Evolutionary conservation across 2,797 vertebrate species (phyloP).

Genomic region (Megaceryle alcyon): DNA sequence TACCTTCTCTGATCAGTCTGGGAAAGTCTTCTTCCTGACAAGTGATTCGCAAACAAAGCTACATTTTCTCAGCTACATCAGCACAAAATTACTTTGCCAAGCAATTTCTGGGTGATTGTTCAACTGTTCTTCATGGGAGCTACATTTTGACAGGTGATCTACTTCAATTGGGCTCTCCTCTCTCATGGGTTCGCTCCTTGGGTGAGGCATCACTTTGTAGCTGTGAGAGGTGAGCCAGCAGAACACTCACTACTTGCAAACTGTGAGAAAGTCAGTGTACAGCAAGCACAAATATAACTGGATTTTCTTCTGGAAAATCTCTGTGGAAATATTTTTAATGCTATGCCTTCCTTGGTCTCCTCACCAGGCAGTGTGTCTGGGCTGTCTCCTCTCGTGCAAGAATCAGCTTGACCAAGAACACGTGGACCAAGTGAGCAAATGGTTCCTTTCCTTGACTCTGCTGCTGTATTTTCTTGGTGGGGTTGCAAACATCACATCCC

Average conservation of each 20-base stretch:
- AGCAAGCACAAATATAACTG: background rate
- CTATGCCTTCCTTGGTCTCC: background rate
- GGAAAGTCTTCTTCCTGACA: conserved; percentile 8
- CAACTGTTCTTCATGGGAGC: background rate
- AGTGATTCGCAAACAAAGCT: conserved; percentile 10
- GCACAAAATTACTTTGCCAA: conserved; percentile 43
- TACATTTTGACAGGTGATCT: background rate
- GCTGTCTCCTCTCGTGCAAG: background rate
- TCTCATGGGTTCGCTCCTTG: background rate
- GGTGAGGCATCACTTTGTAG: background rate
- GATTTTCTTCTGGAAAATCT: background rate
- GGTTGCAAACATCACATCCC: background rate
- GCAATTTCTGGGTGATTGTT: conserved; percentile 4
- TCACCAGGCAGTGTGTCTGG: background rate
- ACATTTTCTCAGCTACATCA: conserved; percentile 33
- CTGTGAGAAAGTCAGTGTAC: background rate
- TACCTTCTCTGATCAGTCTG: background rate
- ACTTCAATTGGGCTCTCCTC: background rate
- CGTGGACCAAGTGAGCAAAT: background rate
- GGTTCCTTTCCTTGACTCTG: background rate
- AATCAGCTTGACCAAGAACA: background rate
- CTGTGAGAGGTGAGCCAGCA: background rate
- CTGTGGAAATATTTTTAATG: background rate
- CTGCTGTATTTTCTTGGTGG: background rate
- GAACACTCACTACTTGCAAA: background rate